Base-by-base conservation (phyloP, 2,113 vertebrate species). In the Isurus oxyrinchus region DNA sequence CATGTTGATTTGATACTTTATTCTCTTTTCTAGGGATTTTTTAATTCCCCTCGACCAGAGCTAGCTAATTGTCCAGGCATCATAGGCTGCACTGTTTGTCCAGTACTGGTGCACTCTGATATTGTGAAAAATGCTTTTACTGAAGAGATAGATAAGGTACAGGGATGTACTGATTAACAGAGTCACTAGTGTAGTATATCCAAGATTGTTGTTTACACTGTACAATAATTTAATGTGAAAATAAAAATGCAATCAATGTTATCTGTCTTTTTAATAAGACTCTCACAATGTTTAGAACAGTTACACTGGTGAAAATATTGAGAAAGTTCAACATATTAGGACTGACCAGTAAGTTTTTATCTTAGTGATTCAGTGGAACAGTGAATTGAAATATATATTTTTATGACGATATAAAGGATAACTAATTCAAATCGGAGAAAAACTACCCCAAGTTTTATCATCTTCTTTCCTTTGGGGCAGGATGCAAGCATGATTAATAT, bases 71-170 rank as follows among this genome's bases (percentile, higher is more conserved):
- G 98, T 96, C 99, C 99, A 63, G 98, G 98, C 86, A 99, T 99
- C 96, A 97, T 97, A 0, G 59, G 99, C 96, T 99, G 98, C 97
- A 99, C 97, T 49, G 98, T 99, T 96, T 99, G 98, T 97, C 99
- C 99, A 0, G 99, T 99, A 96, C 99, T 99, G 13, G 99, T 99
- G 0, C 98, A 99, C 96, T 99, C 99, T 40, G 97, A 98, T 88
- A 98, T 99, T 1, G 98, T 99, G 97, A 97, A 98, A 35, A 99
- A 99, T 40, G 98, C 99, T 55, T 98, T 99, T 35, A 98, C 98
- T 3, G 99, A 98, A 97, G 97, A 98, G 0, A 35, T 98, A 2
- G 96, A 96, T n/a, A 99, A 98, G 98, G 99, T 99, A 97, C n/a
- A 97, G 97, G 8, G 66, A 66, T 66, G 27, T 59, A 40, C 1